Conservation (phyloP, 2,113 vertebrate species). For the Chunga burmeisteri region DNA sequence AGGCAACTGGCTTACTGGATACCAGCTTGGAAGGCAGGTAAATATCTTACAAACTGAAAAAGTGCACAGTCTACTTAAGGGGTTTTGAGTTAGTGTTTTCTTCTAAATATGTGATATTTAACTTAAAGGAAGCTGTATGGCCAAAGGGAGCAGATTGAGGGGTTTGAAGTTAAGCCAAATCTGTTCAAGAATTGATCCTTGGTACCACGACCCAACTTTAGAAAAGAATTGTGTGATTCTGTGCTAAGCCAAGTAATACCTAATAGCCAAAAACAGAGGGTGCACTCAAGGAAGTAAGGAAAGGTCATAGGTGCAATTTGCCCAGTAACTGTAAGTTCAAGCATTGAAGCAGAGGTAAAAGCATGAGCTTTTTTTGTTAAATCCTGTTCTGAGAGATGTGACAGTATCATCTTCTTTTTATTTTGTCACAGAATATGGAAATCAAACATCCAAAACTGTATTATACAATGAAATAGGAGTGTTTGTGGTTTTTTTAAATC, state of each 20-base stretch:
- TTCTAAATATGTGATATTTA: background rate
- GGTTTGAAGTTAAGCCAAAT: background rate
- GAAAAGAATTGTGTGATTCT: background rate
- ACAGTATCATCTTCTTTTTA: background rate
- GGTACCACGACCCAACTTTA: background rate
- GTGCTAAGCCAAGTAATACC: background rate
- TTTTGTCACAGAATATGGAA: background rate
- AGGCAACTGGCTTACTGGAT: background rate
- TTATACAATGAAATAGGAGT: background rate
- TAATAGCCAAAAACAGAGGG: background rate
- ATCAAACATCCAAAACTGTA: background rate
- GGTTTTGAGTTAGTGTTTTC: background rate
- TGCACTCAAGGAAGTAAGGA: background rate
- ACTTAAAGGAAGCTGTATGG: background rate
- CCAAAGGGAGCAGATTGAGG: background rate
- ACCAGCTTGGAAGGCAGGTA: background rate
- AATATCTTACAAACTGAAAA: background rate
- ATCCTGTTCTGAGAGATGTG: background rate
- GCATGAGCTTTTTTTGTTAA: background rate
- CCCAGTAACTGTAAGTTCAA: background rate
- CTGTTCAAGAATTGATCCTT: background rate
- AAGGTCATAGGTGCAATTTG: background rate
- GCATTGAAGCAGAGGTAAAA: background rate
- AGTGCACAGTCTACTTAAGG: background rate
- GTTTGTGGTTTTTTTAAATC: background rate